Percentiles rank a stretch among this genome's conserved stretches.
Evolutionary conservation across 2,888 invertebrate species (phyloP).

Genomic region (Mythimna ferrago): DNA sequence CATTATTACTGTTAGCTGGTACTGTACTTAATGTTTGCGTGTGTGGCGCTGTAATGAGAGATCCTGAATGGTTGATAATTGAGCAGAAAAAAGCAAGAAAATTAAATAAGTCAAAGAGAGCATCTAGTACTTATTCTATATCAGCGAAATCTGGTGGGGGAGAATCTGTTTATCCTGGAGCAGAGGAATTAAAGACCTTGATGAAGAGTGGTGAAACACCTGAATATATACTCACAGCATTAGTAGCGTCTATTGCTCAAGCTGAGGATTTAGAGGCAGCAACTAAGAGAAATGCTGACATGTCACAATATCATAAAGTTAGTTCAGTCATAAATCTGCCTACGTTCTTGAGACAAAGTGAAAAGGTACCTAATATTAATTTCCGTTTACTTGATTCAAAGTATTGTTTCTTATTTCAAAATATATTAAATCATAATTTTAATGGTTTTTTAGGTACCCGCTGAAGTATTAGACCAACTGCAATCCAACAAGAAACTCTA

Average conservation of each 20-base stretch:
- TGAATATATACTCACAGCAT: constrained; percentile 92
- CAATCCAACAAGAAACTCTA: constrained; percentile 92
- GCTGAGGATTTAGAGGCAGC: constrained; percentile 86
- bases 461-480: constrained; percentile 93
- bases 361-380: constrained; percentile 88
- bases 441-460: constrained; percentile 90
- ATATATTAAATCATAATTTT: neutral
- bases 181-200: constrained; percentile 92
- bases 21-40: constrained; percentile 96
- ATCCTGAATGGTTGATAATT: constrained; percentile 95
- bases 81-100: constrained; percentile 92
- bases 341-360: constrained; percentile 94
- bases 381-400: neutral
- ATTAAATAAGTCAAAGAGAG: constrained; percentile 88
- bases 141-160: constrained; percentile 88
- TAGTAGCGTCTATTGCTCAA: constrained; percentile 91
- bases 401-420: neutral
- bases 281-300: constrained; percentile 86
- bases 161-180: constrained; percentile 91
- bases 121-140: constrained; percentile 89
- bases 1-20: constrained; percentile 94
- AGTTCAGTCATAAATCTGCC: constrained; percentile 95
- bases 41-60: constrained; percentile 96
- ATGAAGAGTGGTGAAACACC: constrained; percentile 93
- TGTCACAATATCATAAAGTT: constrained; percentile 81